phyloP scores from a whole-genome alignment of 2,888 invertebrate genomes.

The Ennomos quercinarius region DNA sequence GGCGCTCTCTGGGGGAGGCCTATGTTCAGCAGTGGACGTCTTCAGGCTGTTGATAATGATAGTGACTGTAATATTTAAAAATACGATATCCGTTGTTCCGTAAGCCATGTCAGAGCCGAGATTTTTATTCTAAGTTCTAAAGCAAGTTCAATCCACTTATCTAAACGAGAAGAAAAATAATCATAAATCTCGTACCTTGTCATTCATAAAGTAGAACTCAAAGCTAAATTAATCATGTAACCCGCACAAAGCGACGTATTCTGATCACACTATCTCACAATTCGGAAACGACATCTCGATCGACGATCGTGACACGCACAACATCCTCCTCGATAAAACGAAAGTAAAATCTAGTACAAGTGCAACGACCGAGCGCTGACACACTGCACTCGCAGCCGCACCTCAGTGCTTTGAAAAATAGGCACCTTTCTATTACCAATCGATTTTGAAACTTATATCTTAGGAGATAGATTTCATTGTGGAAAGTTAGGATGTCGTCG shows the following conservation, averaged over 20 bases:
- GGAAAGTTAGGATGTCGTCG: slow-evolving; percentile 9
- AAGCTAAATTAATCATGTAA: slow-evolving; percentile 1
- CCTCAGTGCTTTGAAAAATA: slow-evolving; percentile 43
- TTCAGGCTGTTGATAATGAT: no score
- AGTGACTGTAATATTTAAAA: no score
- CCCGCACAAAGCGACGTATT: slow-evolving; percentile 18
- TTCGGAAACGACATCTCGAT: slow-evolving; percentile 41
- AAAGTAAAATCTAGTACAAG: slow-evolving; percentile 78
- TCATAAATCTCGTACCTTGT: no score
- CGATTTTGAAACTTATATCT: slow-evolving; percentile 23
- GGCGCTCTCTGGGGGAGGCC: no score
- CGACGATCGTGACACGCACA: slow-evolving; percentile 30
- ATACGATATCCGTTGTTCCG: no score
- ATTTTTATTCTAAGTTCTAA: no score
- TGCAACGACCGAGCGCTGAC: slow-evolving; percentile 74
- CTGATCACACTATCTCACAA: slow-evolving; percentile 25
- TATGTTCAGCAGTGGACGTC: no score
- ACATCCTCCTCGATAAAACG: slow-evolving; percentile 65
- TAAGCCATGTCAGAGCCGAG: no score
- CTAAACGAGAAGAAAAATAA: no score
- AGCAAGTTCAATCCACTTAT: no score
- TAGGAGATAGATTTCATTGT: slow-evolving; percentile 7
- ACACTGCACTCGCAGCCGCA: slow-evolving; percentile 70
- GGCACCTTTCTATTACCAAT: slow-evolving; percentile 16
- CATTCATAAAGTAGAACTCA: no score